Percentiles rank a stretch among this genome's conserved stretches.
phyloP scores from a whole-genome alignment of 2,888 invertebrate species.

The Meteorus colon region DNA sequence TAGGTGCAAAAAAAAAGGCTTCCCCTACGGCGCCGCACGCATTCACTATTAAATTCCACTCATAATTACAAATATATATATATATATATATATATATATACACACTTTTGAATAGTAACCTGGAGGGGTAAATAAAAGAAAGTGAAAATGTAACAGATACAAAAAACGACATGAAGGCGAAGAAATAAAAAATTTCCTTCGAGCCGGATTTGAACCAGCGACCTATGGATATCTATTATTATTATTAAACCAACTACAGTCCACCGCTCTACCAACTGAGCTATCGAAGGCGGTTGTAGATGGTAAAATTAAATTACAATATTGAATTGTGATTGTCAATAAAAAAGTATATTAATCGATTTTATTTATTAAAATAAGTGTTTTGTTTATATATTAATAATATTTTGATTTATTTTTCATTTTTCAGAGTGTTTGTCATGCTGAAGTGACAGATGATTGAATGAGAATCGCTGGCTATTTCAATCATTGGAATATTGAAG shows the following conservation, averaged over 20 bases:
- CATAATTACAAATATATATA: background rate
- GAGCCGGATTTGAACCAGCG: constrained; percentile 73
- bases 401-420: no score
- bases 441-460: no score
- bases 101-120: background rate
- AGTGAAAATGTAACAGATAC: constrained; percentile 16
- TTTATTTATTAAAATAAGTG: no score
- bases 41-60: constrained; percentile 32
- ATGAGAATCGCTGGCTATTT: no score
- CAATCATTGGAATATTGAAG: no score
- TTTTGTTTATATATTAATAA: no score
- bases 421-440: no score
- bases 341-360: background rate
- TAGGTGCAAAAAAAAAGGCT: constrained; percentile 9
- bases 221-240: constrained; percentile 67
- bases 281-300: constrained; percentile 69
- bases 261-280: constrained; percentile 74
- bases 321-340: background rate
- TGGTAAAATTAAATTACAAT: constrained; percentile 13
- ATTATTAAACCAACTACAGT: constrained; percentile 68
- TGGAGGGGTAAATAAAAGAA: constrained; percentile 23
- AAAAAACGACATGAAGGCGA: constrained; percentile 24
- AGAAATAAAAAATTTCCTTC: constrained; percentile 60
- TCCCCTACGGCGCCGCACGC: constrained; percentile 50
- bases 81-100: background rate